phyloP scores from a whole-genome alignment of 2,113 vertebrate genomes.

The Paramormyrops kingsleyae region DNA sequence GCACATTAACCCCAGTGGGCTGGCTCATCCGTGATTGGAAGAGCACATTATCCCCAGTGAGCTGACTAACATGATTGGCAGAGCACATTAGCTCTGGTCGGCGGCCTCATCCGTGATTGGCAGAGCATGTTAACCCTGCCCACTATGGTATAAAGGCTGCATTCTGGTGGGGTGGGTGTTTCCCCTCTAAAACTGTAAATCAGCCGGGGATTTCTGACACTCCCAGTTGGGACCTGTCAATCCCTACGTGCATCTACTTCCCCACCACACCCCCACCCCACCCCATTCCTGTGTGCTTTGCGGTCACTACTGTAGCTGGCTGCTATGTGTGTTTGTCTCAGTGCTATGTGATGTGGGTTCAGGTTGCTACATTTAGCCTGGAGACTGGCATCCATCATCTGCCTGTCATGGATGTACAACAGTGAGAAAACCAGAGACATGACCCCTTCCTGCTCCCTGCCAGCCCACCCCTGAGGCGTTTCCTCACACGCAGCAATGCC shows the following conservation, averaged over 20 bases:
- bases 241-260: background rate
- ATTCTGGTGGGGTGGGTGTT: background rate
- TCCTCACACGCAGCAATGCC: background rate
- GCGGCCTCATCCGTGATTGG: background rate
- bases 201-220: background rate
- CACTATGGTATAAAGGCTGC: background rate
- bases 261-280: background rate
- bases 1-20: background rate
- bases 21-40: background rate
- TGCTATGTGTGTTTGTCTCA: background rate
- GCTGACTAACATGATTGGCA: background rate
- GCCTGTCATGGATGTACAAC: background rate
- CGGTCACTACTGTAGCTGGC: background rate
- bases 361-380: conserved; percentile 1
- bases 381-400: background rate
- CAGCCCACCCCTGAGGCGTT: background rate
- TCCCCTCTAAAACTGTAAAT: background rate
- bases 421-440: background rate
- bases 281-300: background rate
- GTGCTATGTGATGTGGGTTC: background rate
- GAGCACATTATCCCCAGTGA: background rate
- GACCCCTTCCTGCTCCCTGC: background rate
- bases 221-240: background rate
- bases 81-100: background rate
- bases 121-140: background rate